phyloP scores from a whole-genome alignment of 2,888 invertebrate species.

The Litoditis marina region DNA sequence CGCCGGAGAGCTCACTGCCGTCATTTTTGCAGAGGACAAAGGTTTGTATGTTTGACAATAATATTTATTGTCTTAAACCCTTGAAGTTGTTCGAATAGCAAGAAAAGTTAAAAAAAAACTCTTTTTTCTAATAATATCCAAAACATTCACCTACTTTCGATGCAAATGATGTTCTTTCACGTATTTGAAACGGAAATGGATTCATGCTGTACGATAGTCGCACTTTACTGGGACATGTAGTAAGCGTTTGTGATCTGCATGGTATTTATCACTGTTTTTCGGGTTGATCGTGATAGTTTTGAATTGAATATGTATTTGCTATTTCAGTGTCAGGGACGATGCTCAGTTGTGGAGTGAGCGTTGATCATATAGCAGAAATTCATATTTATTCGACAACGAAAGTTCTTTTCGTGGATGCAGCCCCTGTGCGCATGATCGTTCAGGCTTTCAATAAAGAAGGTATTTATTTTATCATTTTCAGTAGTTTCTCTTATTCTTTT shows the following conservation, averaged over 20 bases:
- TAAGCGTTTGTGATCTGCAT: too few relatives aligned
- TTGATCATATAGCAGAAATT: constrained; percentile 79
- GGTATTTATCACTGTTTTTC: too few relatives aligned
- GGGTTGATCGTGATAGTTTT: neutral
- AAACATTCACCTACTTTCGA: too few relatives aligned
- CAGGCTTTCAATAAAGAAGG: constrained; percentile 72
- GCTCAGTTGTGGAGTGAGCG: constrained; percentile 85
- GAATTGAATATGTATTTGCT: neutral
- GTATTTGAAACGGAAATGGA: too few relatives aligned
- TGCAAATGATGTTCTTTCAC: too few relatives aligned
- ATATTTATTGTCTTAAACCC: too few relatives aligned
- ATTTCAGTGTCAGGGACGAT: constrained; percentile 71
- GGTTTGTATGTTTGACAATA: constrained; percentile 63
- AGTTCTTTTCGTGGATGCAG: constrained; percentile 89
- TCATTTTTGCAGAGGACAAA: constrained; percentile 84
- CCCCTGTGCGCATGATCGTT: constrained; percentile 90
- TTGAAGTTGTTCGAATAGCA: too few relatives aligned
- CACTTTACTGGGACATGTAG: too few relatives aligned
- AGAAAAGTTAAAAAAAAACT: too few relatives aligned
- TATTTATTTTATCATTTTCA: too few relatives aligned
- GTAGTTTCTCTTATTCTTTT: constrained; percentile 1
- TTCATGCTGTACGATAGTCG: too few relatives aligned
- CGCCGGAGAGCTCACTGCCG: constrained; percentile 73
- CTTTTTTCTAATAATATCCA: too few relatives aligned
- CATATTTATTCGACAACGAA: constrained; percentile 87